Evolutionary conservation across 2,797 vertebrate genomes (phyloP), one percentile per base, ranked within the genome.

Genomic region (Falco novaeseelandiae): DNA sequence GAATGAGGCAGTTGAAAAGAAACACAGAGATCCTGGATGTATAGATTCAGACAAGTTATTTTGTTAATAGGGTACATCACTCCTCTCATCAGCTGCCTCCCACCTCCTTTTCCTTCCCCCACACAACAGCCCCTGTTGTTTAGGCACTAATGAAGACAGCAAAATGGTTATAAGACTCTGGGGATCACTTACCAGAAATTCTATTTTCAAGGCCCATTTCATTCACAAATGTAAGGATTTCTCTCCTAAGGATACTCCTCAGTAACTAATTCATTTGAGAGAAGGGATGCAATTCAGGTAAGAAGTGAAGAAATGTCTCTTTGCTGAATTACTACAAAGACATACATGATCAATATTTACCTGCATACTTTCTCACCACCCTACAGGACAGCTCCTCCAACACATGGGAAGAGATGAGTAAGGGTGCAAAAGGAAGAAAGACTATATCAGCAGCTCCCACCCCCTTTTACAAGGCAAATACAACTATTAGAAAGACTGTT

Each of bases 1-100:
- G 69, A 86, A 54, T 6, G 9, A 91, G 54, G 62, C 34, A 87
- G 63, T 9, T 46, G 18, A 74, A 94, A 52, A 46, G 79, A 93
- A 62, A 65, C 30, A 18, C 40, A 79, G 44, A 83, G 19, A 40
- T 59, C 25, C 69, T 85, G 59, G 25, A 44, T 54, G 7, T 42
- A 40, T 54, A 6, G 25, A 69, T 44, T 77, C 55, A 83, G 58
- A 66, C 1, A 40, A 61, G 40, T 46, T 63, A 61, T 46, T 95
- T 72, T 67, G 57, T 83, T 89, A 85, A 63, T 36, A 87, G 87
- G 40, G 25, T 87, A 57, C 65, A 61, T 16, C 1, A 3, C 58
- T 79, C 51, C n/a, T 71, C 82, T 83, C 90, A 66, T 61, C 93
- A 93, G 73, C 83, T 95, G 83, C 73, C 57, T 91, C 79, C 65